Evolutionary conservation across 2,888 invertebrate genomes (phyloP).

Genomic region (Tenthredo notha): DNA sequence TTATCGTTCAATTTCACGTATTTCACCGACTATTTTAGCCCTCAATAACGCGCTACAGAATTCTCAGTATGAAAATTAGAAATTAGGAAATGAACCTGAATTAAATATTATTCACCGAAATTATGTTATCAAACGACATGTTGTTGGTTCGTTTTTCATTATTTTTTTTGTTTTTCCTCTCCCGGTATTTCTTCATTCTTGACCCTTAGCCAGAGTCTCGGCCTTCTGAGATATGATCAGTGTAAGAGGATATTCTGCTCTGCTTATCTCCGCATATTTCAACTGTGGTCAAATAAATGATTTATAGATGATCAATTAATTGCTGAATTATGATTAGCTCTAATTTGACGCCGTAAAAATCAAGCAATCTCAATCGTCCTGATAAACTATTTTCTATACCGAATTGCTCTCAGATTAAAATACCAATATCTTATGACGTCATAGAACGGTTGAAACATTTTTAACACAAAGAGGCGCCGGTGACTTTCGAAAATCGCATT

Average conservation of each 20-base stretch:
- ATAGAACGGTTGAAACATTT: background rate
- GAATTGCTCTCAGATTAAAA: background rate
- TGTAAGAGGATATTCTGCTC: slow-evolving; percentile 1
- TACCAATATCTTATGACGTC: background rate
- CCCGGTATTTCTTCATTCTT: slow-evolving; percentile 4
- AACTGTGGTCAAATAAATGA: background rate
- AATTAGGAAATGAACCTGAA: background rate
- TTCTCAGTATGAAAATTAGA: background rate
- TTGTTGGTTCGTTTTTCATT: background rate
- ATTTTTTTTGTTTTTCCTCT: background rate
- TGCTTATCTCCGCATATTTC: background rate
- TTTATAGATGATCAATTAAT: background rate
- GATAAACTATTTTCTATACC: background rate
- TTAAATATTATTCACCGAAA: background rate
- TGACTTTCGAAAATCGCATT: background rate
- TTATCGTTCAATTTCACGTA: background rate
- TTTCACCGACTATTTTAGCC: background rate
- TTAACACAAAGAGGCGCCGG: background rate
- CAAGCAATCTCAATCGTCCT: background rate
- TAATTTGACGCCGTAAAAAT: background rate
- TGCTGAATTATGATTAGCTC: background rate
- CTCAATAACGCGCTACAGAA: background rate
- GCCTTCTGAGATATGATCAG: background rate
- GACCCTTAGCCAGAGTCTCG: slow-evolving; percentile 14
- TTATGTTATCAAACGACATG: background rate